Evolutionary conservation across 2,888 invertebrate species (phyloP).

Genomic region (Melanchra persicariae): DNA sequence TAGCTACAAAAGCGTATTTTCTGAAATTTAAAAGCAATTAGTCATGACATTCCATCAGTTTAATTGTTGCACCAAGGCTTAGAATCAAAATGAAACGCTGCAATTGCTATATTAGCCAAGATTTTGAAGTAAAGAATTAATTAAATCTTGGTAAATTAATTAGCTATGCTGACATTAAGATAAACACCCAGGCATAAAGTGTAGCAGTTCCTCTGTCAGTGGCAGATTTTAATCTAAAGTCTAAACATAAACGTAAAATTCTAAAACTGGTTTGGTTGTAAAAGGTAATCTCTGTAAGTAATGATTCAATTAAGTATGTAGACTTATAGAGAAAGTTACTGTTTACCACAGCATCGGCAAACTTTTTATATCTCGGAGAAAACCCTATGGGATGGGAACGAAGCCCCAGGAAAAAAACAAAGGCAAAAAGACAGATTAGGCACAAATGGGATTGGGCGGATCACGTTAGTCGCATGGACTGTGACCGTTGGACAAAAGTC

Average conservation of each 20-base stretch:
- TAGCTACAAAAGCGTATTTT: background rate
- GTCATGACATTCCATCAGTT: background rate
- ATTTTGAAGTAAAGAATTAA: conserved; percentile 2
- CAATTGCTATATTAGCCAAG: background rate
- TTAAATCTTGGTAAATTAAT: conserved; percentile 3
- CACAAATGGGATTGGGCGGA: too few species aligned
- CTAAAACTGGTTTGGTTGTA: too few species aligned
- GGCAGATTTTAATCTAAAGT: background rate
- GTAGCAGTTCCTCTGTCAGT: background rate
- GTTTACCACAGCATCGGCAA: too few species aligned
- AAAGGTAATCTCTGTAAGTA: too few species aligned
- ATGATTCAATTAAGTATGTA: too few species aligned
- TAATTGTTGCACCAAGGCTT: conserved; percentile 26
- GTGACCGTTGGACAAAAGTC: too few species aligned
- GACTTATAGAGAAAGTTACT: too few species aligned
- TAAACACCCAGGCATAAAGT: background rate
- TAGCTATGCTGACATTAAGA: conserved; percentile 19
- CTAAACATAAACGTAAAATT: background rate
- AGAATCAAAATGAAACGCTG: background rate
- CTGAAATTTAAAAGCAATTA: conserved; percentile 6
- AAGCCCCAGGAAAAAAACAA: too few species aligned
- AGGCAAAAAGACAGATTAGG: too few species aligned
- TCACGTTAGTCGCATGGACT: too few species aligned
- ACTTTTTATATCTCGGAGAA: too few species aligned
- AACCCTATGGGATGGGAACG: too few species aligned